Evolutionary conservation across 2,797 vertebrate species (phyloP).

Genomic region (Petrocephalus sullivani): DNA sequence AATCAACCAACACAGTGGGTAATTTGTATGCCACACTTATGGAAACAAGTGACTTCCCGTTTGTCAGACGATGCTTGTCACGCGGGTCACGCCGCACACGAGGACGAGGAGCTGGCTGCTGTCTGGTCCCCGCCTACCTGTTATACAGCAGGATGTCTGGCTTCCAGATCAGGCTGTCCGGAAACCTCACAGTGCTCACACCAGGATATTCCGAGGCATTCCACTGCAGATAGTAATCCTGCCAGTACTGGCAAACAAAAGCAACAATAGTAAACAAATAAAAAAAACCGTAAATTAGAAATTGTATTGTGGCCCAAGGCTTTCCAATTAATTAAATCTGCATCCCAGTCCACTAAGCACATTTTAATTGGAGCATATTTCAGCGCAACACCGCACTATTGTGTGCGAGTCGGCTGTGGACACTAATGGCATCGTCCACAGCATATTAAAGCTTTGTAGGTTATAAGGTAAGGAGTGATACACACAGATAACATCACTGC

Average conservation of each 20-base stretch:
- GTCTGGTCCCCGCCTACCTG: slow-evolving; percentile 65
- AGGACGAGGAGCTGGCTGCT: not conserved
- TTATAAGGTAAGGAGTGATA: not conserved
- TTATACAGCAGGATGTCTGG: slow-evolving; percentile 95
- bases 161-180: slow-evolving; percentile 83
- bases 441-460: not conserved
- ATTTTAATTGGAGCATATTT: not conserved
- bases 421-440: not conserved
- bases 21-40: not conserved
- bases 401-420: not conserved
- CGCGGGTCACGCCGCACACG: not conserved
- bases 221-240: slow-evolving; percentile 82
- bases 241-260: slow-evolving; percentile 69
- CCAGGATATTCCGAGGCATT: slow-evolving; percentile 76
- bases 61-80: not conserved
- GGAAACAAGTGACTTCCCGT: not conserved
- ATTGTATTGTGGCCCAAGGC: not conserved
- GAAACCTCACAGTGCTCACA: slow-evolving; percentile 81
- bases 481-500: not conserved
- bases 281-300: not conserved
- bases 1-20: slow-evolving; percentile 14
- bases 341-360: not conserved
- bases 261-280: not conserved
- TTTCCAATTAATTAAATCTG: not conserved
- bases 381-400: not conserved